These are phyloP conservation scores for Leptinotarsa juncta DNA, from an alignment of 2,888 invertebrate genomes.

Conservation along the genomic window DNA sequence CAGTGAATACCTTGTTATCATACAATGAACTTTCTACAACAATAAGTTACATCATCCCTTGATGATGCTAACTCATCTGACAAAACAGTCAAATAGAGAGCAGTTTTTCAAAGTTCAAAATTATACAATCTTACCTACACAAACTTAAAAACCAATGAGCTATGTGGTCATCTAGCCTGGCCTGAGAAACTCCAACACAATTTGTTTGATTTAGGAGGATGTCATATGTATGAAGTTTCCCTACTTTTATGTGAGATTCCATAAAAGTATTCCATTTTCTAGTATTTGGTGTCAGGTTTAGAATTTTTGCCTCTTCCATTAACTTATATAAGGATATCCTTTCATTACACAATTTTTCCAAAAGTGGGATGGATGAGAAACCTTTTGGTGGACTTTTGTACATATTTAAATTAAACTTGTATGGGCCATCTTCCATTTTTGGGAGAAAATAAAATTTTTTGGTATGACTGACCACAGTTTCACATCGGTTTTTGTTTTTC, in stretches of 20 bases:
- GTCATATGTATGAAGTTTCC: conserved; percentile 22
- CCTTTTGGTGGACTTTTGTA: conserved; percentile 19
- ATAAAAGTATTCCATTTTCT: conserved; percentile 23
- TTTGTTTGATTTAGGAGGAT: conserved; percentile 17
- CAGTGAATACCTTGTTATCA: too few species aligned
- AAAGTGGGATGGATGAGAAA: neutral
- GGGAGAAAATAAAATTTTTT: neutral
- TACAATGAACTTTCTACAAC: too few species aligned
- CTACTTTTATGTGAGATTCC: conserved; percentile 9
- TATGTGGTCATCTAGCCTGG: conserved; percentile 30
- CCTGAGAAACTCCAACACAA: neutral
- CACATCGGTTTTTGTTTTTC: too few species aligned
- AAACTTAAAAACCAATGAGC: conserved; percentile 43
- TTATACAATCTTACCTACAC: conserved; percentile 27
- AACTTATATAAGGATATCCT: conserved; percentile 25
- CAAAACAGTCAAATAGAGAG: too few species aligned
- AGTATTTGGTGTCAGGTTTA: conserved; percentile 6
- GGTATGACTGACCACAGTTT: too few species aligned
- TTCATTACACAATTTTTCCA: conserved; percentile 21
- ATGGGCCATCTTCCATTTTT: conserved; percentile 1
- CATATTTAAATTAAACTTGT: conserved; percentile 14
- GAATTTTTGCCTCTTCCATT: conserved; percentile 23
- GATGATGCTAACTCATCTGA: too few species aligned
- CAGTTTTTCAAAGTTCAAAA: too few species aligned
- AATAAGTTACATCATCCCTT: too few species aligned